A percentile compares a stretch with the other conserved stretches of the same genome.
phyloP scores from a whole-genome alignment of 2,888 invertebrate genomes.

The Tuta absoluta region DNA sequence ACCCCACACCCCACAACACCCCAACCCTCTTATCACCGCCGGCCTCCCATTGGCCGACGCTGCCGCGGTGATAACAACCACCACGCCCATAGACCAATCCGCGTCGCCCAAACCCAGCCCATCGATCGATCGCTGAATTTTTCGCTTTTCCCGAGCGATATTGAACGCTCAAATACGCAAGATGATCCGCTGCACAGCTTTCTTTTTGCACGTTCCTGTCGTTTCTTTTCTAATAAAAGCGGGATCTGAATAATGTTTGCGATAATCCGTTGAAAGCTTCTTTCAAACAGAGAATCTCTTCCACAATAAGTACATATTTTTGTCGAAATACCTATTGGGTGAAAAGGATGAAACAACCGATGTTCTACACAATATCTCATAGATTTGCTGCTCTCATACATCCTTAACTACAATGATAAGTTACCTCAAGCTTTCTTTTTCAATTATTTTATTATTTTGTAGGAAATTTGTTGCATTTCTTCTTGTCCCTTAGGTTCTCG shows the following conservation, averaged over 20 bases:
- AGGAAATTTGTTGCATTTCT: too few species aligned
- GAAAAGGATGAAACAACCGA: not conserved
- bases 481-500: too few species aligned
- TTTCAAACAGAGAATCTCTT: not conserved
- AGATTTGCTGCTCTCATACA: too few species aligned
- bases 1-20: conserved; percentile 63
- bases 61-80: conserved; percentile 66
- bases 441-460: too few species aligned
- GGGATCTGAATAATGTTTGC: conserved; percentile 18
- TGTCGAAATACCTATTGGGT: not conserved
- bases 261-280: conserved; percentile 19
- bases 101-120: conserved; percentile 43
- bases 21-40: conserved; percentile 73
- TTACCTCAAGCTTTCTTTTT: too few species aligned
- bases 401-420: too few species aligned
- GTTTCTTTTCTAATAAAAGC: conserved; percentile 43
- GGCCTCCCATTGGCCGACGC: conserved; percentile 62
- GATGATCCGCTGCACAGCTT: conserved; percentile 51
- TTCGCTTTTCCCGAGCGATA: conserved; percentile 67
- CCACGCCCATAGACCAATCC: conserved; percentile 77
- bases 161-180: conserved; percentile 67
- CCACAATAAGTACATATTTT: not conserved
- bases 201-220: conserved; percentile 46
- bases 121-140: conserved; percentile 76
- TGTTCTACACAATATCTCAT: too few species aligned